Percentiles rank a stretch among this genome's conserved stretches.
Evolutionary conservation across 2,888 invertebrate species (phyloP).

Genomic region (Prostheceraeus crozeri): DNA sequence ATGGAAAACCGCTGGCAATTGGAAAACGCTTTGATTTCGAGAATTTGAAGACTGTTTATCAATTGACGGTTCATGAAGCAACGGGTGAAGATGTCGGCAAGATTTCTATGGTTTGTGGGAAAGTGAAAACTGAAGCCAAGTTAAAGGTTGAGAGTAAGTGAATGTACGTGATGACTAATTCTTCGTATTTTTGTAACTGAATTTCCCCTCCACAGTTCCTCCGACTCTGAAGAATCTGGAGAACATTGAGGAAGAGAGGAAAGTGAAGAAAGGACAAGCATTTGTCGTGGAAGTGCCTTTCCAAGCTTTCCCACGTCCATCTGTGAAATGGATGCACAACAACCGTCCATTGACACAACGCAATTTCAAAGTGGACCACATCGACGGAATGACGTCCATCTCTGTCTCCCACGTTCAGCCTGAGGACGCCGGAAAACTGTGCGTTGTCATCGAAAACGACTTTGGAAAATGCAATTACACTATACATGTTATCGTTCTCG

Average conservation of each 20-base stretch:
- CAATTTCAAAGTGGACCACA: constrained; percentile 43
- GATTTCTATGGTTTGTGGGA: constrained; percentile 41
- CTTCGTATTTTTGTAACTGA: too few species aligned
- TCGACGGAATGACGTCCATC: constrained; percentile 43
- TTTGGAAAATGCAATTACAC: constrained; percentile 48
- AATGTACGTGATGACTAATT: too few species aligned
- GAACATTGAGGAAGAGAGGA: background rate
- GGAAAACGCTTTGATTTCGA: constrained; percentile 21
- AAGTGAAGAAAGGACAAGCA: constrained; percentile 42
- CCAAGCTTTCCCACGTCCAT: constrained; percentile 30
- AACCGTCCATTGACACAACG: constrained; percentile 40
- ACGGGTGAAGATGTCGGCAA: constrained; percentile 43
- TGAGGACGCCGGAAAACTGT: constrained; percentile 43
- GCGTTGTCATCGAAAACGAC: constrained; percentile 48
- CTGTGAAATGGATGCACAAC: constrained; percentile 42
- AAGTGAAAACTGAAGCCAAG: constrained; percentile 40
- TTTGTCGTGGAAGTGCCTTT: constrained; percentile 31
- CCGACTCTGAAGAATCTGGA: background rate
- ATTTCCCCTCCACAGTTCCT: too few species aligned
- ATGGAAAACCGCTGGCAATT: constrained; percentile 42
- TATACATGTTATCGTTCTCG: constrained; percentile 58
- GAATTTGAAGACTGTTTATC: constrained; percentile 11
- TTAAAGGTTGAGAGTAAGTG: constrained; percentile 42
- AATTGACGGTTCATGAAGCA: constrained; percentile 41
- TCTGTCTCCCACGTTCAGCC: constrained; percentile 41